phyloP scores from a whole-genome alignment of 2,113 vertebrate genomes.

The Forbesichthys agassizii region DNA sequence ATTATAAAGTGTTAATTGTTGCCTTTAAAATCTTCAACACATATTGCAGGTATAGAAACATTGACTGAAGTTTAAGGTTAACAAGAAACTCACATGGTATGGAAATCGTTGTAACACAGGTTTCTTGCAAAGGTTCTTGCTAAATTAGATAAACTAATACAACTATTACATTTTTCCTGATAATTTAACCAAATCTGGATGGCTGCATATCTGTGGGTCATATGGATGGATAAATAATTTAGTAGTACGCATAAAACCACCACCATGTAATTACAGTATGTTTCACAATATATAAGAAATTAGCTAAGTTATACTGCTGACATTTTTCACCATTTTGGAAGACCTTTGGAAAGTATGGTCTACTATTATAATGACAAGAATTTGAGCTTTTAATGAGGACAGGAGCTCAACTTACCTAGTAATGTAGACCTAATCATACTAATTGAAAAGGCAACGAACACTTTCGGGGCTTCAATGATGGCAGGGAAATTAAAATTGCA shows the following conservation, averaged over 20 bases:
- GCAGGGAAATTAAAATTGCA: not conserved
- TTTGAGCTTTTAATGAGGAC: slow-evolving; percentile 28
- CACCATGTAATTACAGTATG: not conserved
- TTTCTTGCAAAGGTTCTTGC: not conserved
- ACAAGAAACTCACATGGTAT: too few species aligned
- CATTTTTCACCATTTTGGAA: slow-evolving; percentile 5
- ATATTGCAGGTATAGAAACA: too few species aligned
- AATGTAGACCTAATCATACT: slow-evolving; percentile 6
- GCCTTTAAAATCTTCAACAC: too few species aligned
- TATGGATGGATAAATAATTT: not conserved
- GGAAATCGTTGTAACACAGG: too few species aligned
- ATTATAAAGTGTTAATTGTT: too few species aligned
- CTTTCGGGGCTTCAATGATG: slow-evolving; percentile 4
- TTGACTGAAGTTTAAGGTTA: too few species aligned
- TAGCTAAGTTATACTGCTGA: slow-evolving; percentile 13
- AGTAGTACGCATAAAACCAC: not conserved
- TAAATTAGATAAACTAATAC: not conserved
- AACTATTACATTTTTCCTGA: not conserved
- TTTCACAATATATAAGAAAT: not conserved
- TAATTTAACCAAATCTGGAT: not conserved
- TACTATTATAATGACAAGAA: slow-evolving; percentile 13
- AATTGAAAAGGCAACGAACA: slow-evolving; percentile 3
- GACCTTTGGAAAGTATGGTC: slow-evolving; percentile 15
- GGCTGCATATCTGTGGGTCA: too few species aligned
- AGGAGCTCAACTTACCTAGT: slow-evolving; percentile 5